Evolutionary conservation across 1,140 invertebrate species (phyloP).

Genomic region (Bombus waltoni): DNA sequence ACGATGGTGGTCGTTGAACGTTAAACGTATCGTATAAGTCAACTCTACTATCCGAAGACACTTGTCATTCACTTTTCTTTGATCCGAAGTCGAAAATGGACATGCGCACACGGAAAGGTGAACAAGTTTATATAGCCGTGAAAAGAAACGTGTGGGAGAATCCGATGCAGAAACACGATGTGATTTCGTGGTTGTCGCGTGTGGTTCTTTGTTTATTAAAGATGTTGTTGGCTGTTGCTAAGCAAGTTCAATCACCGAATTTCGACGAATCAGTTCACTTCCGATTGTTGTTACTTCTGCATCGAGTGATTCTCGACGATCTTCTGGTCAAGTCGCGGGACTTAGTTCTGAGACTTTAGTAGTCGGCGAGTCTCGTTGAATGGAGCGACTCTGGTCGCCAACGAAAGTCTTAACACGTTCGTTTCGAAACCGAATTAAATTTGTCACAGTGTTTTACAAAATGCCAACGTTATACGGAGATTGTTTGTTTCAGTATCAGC

Average conservation of each 20-base stretch:
- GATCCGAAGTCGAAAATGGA: not conserved
- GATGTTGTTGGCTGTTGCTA: not conserved
- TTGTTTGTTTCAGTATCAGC: no score
- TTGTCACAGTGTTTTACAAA: not conserved
- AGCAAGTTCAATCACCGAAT: not conserved
- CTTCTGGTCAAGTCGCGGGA: not conserved
- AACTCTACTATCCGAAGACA: not conserved
- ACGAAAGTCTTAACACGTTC: not conserved
- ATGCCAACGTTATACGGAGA: no score
- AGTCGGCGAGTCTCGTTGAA: constrained; percentile 51
- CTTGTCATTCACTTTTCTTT: not conserved
- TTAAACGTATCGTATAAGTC: not conserved
- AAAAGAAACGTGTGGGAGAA: not conserved
- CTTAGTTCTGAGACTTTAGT: not conserved
- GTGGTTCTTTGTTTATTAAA: not conserved
- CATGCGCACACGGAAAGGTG: not conserved
- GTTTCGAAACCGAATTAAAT: not conserved
- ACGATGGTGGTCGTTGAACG: not conserved
- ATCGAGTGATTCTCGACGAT: constrained; percentile 42
- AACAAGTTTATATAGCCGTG: not conserved
- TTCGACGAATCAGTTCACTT: no score
- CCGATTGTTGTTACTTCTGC: constrained; percentile 19
- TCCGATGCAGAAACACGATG: constrained; percentile 8
- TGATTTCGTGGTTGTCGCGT: not conserved
- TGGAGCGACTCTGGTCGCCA: not conserved